Evolutionary conservation across 2,888 invertebrate genomes (phyloP), one percentile per base, ranked within the genome.

Genomic region (Protodeltote pygarga): DNA sequence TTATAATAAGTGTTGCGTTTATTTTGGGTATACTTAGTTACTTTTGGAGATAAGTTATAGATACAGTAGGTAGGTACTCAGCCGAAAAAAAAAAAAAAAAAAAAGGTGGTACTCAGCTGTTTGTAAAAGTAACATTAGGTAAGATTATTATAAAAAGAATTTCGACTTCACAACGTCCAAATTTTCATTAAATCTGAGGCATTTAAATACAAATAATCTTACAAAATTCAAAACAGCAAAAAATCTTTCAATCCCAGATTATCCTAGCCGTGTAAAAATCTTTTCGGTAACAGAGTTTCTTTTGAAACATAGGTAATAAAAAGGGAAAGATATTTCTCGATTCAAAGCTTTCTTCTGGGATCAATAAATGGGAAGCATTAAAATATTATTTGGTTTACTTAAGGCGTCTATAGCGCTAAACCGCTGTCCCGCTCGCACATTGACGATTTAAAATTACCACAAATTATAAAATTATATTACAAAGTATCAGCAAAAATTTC

Each of bases 331-430:
- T 39, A 25, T 37, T 21, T 24, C 24, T 20, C 17, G 17, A 10
- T 34, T 27, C 11, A 45, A 48, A 52, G n/a, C n/a, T n/a, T n/a
- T n/a, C n/a, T n/a, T n/a, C n/a, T 42, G 34, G 31, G 62, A 65
- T 66, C 66, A 44, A 62, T 64, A 58, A 46, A 52, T 24, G 28
- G 11, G 17, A 10, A 25, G 21, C 47, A 45, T 63, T 54, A 25
- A 47, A 65, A 54, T 59, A 47, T 54, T 42, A 49, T 64, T 61
- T 20, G 29, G 5, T 5, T 10, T 37, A 25, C 40, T 23, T 39
- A 10, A n/a, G 16, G 20, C 19, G 24, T 2, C n/a, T n/a, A 13
- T 37, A 20, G 16, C 9, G 25, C 21, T 15, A 25, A 34, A 32
- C 27, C 5, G 25, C n/a, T 4, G 17, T 24, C 24, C 35, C 20